Conservation (phyloP, 2,113 vertebrate species). For the Cisticola juncidis region DNA sequence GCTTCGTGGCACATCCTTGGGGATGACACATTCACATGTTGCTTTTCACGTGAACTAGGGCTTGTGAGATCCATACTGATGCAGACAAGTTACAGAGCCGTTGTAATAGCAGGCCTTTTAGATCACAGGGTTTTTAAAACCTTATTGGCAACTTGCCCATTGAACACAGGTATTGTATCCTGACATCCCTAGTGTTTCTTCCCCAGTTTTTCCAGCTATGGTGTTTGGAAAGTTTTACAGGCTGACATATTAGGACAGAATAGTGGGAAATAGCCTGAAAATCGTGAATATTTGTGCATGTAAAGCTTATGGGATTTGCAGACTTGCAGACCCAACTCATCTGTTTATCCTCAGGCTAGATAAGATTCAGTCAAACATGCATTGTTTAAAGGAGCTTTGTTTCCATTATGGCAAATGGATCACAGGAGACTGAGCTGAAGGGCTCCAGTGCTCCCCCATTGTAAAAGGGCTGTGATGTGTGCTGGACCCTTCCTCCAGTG, state of each 20-base stretch:
- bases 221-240: constrained; percentile 49
- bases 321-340: constrained; percentile 65
- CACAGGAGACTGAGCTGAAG: constrained; percentile 30
- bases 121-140: constrained; percentile 1
- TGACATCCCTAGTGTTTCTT: constrained; percentile 44
- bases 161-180: constrained; percentile 36
- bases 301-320: constrained; percentile 66
- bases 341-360: constrained; percentile 71
- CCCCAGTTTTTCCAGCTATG: not conserved
- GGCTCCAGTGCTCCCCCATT: constrained; percentile 45
- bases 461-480: constrained; percentile 31
- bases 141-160: constrained; percentile 4
- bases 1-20: not conserved
- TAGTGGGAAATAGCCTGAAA: constrained; percentile 31
- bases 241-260: constrained; percentile 56
- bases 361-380: constrained; percentile 62
- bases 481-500: not conserved
- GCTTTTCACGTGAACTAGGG: not conserved
- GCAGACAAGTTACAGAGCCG: not conserved
- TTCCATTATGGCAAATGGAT: constrained; percentile 58
- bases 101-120: constrained; percentile 12
- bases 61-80: constrained; percentile 53
- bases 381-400: constrained; percentile 55
- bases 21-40: not conserved
- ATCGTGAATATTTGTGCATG: constrained; percentile 33